These are phyloP conservation scores for Keiferia lycopersicella DNA, from an alignment of 2,888 invertebrate genomes.

Conservation along the genomic window DNA sequence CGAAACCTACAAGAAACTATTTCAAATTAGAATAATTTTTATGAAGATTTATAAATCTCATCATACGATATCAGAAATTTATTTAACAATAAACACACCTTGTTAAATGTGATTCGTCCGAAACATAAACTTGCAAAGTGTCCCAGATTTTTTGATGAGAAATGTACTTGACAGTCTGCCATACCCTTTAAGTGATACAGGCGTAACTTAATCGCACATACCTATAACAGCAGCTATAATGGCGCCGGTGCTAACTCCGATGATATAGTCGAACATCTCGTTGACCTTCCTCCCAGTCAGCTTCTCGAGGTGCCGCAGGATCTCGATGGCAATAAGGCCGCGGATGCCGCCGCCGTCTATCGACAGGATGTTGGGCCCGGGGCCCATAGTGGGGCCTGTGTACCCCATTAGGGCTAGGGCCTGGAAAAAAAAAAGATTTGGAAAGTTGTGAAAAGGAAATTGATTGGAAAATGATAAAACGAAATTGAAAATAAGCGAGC, in stretches of 20 bases:
- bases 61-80: no score
- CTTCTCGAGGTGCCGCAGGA: constrained; percentile 88
- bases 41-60: no score
- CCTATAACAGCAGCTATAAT: constrained; percentile 89
- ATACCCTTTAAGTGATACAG: no score
- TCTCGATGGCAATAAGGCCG: constrained; percentile 92
- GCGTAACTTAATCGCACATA: constrained; percentile 51
- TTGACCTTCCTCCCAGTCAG: constrained; percentile 84
- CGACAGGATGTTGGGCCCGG: constrained; percentile 89
- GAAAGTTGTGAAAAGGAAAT: neutral
- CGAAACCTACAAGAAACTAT: no score
- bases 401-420: constrained; percentile 87
- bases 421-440: constrained; percentile 45
- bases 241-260: constrained; percentile 92
- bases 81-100: no score
- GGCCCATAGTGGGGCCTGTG: constrained; percentile 84
- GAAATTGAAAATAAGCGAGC: neutral
- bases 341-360: constrained; percentile 96
- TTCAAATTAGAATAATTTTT: no score
- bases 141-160: constrained; percentile 92
- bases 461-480: neutral
- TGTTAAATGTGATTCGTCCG: no score
- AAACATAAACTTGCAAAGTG: no score
- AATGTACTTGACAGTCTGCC: constrained; percentile 68
- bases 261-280: constrained; percentile 93